Percentiles rank a stretch among this genome's conserved stretches.
phyloP scores from a whole-genome alignment of 2,113 vertebrate genomes.

The Percopsis transmontana region DNA sequence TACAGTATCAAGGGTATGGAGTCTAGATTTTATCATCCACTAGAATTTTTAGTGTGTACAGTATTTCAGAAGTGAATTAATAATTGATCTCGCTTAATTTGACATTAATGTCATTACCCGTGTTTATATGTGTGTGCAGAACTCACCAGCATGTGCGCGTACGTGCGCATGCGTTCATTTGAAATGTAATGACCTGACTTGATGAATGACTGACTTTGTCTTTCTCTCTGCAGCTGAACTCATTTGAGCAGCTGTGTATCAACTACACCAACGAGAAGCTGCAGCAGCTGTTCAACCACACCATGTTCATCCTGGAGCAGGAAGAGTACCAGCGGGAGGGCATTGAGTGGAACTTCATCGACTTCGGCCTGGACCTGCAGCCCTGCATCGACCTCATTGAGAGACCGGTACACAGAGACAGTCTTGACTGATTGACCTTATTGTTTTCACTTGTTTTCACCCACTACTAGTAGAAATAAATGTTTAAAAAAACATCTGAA shows the following conservation, averaged over 20 bases:
- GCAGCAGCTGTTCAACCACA: constrained; percentile 94
- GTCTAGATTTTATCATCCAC: not conserved
- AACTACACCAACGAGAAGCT: constrained; percentile 92
- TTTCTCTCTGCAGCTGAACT: constrained; percentile 81
- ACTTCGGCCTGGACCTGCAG: constrained; percentile 88
- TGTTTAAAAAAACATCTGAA: too few relatives aligned
- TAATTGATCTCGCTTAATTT: too few relatives aligned
- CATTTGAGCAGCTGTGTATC: constrained; percentile 90
- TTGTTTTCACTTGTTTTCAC: too few relatives aligned
- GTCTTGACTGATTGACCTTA: too few relatives aligned
- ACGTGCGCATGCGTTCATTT: not conserved
- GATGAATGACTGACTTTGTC: not conserved
- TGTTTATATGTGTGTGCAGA: not conserved
- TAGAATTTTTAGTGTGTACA: not conserved
- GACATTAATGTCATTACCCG: not conserved
- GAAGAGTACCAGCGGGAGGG: constrained; percentile 90
- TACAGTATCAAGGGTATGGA: not conserved
- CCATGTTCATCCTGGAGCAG: constrained; percentile 91
- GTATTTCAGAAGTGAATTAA: not conserved
- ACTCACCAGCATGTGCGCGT: not conserved
- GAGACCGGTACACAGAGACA: constrained; percentile 75
- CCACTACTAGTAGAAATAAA: too few relatives aligned
- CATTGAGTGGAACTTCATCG: constrained; percentile 90
- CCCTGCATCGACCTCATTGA: constrained; percentile 91
- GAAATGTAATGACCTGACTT: not conserved